Conservation (phyloP, 2,888 invertebrate species). For the Rhingia rostrata region DNA sequence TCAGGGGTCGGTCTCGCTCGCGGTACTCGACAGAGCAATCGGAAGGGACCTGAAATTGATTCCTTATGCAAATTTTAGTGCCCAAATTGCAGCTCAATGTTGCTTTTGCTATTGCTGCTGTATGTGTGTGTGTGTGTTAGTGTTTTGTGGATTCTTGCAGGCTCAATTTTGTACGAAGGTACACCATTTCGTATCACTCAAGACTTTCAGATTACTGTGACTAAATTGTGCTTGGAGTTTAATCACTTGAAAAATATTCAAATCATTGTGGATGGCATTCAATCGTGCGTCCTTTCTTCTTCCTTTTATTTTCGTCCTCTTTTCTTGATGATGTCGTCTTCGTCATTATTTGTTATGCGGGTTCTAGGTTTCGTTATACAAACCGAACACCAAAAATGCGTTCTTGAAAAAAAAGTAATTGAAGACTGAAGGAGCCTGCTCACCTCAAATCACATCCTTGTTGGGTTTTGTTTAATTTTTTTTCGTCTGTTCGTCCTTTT, state of each 20-base stretch:
- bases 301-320: slow-evolving; percentile 10
- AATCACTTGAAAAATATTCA: slow-evolving; percentile 75
- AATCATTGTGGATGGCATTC: slow-evolving; percentile 71
- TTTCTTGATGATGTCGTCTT: slow-evolving; percentile 30
- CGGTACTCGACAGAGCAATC: slow-evolving; percentile 41
- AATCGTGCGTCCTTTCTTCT: slow-evolving; percentile 66
- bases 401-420: slow-evolving; percentile 55
- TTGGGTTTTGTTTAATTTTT: slow-evolving; percentile 23
- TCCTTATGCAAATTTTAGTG: slow-evolving; percentile 73
- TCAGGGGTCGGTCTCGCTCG: slow-evolving; percentile 16
- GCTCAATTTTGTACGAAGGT: neutral
- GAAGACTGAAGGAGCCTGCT: slow-evolving; percentile 63
- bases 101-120: slow-evolving; percentile 15
- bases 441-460: slow-evolving; percentile 71
- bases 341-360: slow-evolving; percentile 61
- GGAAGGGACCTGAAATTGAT: slow-evolving; percentile 72
- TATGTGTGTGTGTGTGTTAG: neutral
- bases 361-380: slow-evolving; percentile 44
- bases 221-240: slow-evolving; percentile 71
- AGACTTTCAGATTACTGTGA: slow-evolving; percentile 64
- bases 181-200: slow-evolving; percentile 1
- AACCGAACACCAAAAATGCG: slow-evolving; percentile 41
- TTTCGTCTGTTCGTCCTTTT: slow-evolving; percentile 1
- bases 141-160: slow-evolving; percentile 17
- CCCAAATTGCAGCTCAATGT: slow-evolving; percentile 70